Conservation (phyloP, 2,888 invertebrate species). For the Beris morrisii region DNA sequence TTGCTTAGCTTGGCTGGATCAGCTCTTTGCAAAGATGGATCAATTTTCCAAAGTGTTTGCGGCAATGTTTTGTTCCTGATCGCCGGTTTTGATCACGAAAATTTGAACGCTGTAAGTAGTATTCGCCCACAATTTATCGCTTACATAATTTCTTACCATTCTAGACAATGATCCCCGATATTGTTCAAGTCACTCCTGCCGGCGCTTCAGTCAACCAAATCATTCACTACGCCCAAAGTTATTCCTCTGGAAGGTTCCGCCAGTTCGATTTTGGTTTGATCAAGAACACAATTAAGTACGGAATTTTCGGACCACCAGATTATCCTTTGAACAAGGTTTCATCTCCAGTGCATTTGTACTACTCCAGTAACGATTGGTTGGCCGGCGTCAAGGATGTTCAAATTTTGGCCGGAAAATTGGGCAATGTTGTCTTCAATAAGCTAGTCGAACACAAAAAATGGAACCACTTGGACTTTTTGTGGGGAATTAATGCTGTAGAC, state of each 20-base stretch:
- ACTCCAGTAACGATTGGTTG: constrained; percentile 68
- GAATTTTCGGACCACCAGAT: constrained; percentile 60
- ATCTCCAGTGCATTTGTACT: constrained; percentile 67
- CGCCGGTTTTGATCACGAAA: constrained; percentile 54
- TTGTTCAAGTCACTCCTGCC: constrained; percentile 68
- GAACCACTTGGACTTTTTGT: constrained; percentile 71
- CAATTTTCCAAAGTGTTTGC: constrained; percentile 59
- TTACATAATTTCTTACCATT: constrained; percentile 58
- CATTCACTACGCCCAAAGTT: constrained; percentile 70
- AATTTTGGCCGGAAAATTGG: constrained; percentile 56
- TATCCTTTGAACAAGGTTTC: constrained; percentile 63
- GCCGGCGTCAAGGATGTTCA: constrained; percentile 60
- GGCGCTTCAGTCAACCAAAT: constrained; percentile 70
- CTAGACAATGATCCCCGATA: constrained; percentile 69
- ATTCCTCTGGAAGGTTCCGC: constrained; percentile 58
- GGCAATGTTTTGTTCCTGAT: constrained; percentile 63
- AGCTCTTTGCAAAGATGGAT: constrained; percentile 37
- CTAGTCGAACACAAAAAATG: constrained; percentile 60
- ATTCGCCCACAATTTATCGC: constrained; percentile 3
- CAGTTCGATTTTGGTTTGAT: constrained; percentile 62
- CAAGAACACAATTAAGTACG: constrained; percentile 61
- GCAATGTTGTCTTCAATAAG: constrained; percentile 57
- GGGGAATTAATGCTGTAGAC: constrained; percentile 63
- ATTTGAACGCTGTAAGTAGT: constrained; percentile 55
- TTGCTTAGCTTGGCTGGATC: constrained; percentile 48